A percentile compares a stretch with the other conserved stretches of the same genome.
Evolutionary conservation across 1,140 invertebrate species (phyloP).

Genomic region (Spodoptera litura): DNA sequence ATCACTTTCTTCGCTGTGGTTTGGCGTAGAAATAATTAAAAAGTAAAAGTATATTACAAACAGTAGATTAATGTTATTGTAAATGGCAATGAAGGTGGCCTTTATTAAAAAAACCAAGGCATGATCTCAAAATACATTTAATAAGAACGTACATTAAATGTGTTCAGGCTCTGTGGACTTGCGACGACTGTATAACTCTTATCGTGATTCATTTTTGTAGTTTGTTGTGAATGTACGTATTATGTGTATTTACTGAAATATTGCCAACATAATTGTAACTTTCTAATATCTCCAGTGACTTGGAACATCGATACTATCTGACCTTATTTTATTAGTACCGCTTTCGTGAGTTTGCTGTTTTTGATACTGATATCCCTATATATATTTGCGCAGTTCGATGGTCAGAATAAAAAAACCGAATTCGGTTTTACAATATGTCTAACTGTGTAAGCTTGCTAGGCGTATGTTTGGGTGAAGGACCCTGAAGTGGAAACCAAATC

Average conservation of each 20-base stretch:
- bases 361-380: slow-evolving; percentile 49
- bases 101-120: not conserved
- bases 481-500: slow-evolving; percentile 91
- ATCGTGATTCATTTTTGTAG: slow-evolving; percentile 82
- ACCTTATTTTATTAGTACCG: slow-evolving; percentile 46
- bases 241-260: slow-evolving; percentile 80
- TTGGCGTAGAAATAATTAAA: slow-evolving; percentile 3
- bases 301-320: slow-evolving; percentile 74
- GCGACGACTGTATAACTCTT: slow-evolving; percentile 82
- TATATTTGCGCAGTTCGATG: slow-evolving; percentile 8
- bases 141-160: slow-evolving; percentile 25
- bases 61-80: slow-evolving; percentile 2
- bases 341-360: slow-evolving; percentile 60
- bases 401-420: slow-evolving; percentile 52
- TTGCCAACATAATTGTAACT: slow-evolving; percentile 75
- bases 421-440: slow-evolving; percentile 75
- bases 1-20: slow-evolving; percentile 21
- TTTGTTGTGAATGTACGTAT: slow-evolving; percentile 84
- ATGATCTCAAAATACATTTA: slow-evolving; percentile 17
- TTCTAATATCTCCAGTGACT: slow-evolving; percentile 76
- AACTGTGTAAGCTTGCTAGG: slow-evolving; percentile 73
- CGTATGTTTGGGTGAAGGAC: slow-evolving; percentile 82
- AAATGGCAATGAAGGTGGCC: slow-evolving; percentile 13
- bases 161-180: slow-evolving; percentile 76
- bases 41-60: not conserved